phyloP scores from a whole-genome alignment of 1,140 invertebrate genomes.

The Drosophila bifasciata region DNA sequence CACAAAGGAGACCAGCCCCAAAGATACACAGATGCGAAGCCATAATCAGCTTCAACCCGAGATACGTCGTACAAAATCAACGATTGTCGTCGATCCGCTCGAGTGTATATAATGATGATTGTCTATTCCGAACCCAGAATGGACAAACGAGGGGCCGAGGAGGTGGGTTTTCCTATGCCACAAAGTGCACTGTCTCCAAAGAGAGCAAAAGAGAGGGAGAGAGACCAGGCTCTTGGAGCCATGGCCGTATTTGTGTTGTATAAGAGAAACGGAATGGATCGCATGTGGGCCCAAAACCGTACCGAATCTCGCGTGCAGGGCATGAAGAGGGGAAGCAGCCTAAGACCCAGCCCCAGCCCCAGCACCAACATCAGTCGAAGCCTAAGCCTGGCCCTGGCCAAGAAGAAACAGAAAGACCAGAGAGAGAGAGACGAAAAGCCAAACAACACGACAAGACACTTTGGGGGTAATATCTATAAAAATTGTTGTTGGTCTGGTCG shows the following conservation, averaged over 20 bases:
- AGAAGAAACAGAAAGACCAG: slow-evolving; percentile 22
- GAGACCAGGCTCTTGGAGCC: slow-evolving; percentile 4
- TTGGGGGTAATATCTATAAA: slow-evolving; percentile 79
- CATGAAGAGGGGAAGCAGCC: slow-evolving; percentile 20
- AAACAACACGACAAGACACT: slow-evolving; percentile 66
- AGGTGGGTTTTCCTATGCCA: background rate
- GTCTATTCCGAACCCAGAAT: slow-evolving; percentile 68
- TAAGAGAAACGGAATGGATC: slow-evolving; percentile 6
- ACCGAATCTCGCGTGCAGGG: slow-evolving; percentile 25
- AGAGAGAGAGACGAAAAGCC: slow-evolving; percentile 17
- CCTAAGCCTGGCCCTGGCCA: slow-evolving; percentile 50
- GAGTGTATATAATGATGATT: slow-evolving; percentile 79
- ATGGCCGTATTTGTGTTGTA: slow-evolving; percentile 1
- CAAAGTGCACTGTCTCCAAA: slow-evolving; percentile 2
- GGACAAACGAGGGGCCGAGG: slow-evolving; percentile 3
- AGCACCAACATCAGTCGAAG: background rate
- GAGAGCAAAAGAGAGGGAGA: background rate
- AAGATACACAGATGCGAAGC: slow-evolving; percentile 27
- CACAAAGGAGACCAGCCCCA: slow-evolving; percentile 8
- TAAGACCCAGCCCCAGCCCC: slow-evolving; percentile 11
- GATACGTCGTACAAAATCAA: slow-evolving; percentile 27
- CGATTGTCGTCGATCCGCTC: slow-evolving; percentile 38
- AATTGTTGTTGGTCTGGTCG: slow-evolving; percentile 59
- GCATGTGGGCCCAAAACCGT: slow-evolving; percentile 4
- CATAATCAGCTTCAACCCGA: slow-evolving; percentile 60